Percentiles rank a stretch among this genome's conserved stretches.
These are phyloP conservation scores for Nyleta sp. DNA, from an alignment of 2,888 invertebrate genomes.

Conservation along the genomic window DNA sequence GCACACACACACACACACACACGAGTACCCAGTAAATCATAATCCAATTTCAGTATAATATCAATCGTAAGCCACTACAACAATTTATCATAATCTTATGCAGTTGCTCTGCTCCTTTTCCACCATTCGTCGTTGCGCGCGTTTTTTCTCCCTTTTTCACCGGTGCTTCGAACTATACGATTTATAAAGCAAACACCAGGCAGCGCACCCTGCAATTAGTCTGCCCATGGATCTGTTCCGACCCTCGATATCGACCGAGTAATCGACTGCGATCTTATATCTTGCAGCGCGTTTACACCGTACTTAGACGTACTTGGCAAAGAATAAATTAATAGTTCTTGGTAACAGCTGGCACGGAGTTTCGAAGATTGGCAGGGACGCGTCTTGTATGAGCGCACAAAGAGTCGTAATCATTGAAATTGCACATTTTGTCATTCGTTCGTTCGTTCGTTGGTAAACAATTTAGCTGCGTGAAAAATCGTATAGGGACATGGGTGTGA, in stretches of 20 bases:
- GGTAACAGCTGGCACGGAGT: conserved; percentile 72
- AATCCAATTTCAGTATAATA: conserved; percentile 75
- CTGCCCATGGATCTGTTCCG: conserved; percentile 75
- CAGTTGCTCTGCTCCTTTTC: conserved; percentile 42
- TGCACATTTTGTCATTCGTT: no score
- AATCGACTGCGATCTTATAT: conserved; percentile 73
- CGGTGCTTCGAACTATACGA: conserved; percentile 72
- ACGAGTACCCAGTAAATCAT: conserved; percentile 74
- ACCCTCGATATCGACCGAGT: conserved; percentile 69
- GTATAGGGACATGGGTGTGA: no score
- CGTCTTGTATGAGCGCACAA: no score
- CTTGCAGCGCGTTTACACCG: conserved; percentile 78
- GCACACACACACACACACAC: no score
- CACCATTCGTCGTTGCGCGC: conserved; percentile 32
- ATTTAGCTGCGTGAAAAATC: no score
- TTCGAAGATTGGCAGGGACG: conserved; percentile 71
- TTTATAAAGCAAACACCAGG: conserved; percentile 82
- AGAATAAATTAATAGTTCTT: conserved; percentile 80
- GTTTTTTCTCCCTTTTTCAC: conserved; percentile 57
- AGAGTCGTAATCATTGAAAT: no score
- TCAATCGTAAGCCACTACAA: conserved; percentile 70
- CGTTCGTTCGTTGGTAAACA: no score
- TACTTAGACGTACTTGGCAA: conserved; percentile 78
- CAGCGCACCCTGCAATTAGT: conserved; percentile 81
- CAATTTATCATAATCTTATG: conserved; percentile 58